Percentiles rank a stretch among this genome's conserved stretches.
phyloP scores from a whole-genome alignment of 2,888 invertebrate genomes.

The Tetrapedia diversipes region DNA sequence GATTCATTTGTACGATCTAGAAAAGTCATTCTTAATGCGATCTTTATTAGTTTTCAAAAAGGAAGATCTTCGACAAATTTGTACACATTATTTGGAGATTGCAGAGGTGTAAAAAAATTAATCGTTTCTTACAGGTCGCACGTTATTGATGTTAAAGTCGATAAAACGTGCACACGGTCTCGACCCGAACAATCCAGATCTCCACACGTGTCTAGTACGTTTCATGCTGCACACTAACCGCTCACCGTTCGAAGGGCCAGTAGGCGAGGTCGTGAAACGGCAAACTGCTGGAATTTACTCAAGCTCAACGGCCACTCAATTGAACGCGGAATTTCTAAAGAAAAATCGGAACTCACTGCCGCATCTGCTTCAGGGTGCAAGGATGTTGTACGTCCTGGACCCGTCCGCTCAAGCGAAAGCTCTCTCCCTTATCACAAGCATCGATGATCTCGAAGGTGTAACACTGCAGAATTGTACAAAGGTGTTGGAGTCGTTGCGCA shows the following conservation, averaged over 20 bases:
- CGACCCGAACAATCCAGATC: constrained; percentile 89
- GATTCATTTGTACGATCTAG: too few species aligned
- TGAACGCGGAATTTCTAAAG: constrained; percentile 84
- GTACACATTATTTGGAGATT: too few species aligned
- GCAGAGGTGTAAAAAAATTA: too few species aligned
- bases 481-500: constrained; percentile 90
- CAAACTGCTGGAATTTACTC: constrained; percentile 85
- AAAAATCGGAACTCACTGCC: constrained; percentile 86
- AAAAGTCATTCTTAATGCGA: too few species aligned
- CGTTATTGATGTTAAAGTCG: constrained; percentile 97
- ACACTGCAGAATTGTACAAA: constrained; percentile 90
- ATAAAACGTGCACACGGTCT: constrained; percentile 94
- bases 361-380: constrained; percentile 92
- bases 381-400: constrained; percentile 90
- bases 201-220: constrained; percentile 94
- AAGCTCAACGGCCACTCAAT: constrained; percentile 84
- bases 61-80: too few species aligned
- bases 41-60: too few species aligned
- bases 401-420: constrained; percentile 87
- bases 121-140: constrained; percentile 87
- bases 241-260: constrained; percentile 83
- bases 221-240: constrained; percentile 86
- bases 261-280: constrained; percentile 84
- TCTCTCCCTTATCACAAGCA: constrained; percentile 85
- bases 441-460: constrained; percentile 83